A percentile compares a stretch with the other conserved stretches of the same genome.
phyloP scores from a whole-genome alignment of 2,113 vertebrate genomes.

The Bubo scandiacus region DNA sequence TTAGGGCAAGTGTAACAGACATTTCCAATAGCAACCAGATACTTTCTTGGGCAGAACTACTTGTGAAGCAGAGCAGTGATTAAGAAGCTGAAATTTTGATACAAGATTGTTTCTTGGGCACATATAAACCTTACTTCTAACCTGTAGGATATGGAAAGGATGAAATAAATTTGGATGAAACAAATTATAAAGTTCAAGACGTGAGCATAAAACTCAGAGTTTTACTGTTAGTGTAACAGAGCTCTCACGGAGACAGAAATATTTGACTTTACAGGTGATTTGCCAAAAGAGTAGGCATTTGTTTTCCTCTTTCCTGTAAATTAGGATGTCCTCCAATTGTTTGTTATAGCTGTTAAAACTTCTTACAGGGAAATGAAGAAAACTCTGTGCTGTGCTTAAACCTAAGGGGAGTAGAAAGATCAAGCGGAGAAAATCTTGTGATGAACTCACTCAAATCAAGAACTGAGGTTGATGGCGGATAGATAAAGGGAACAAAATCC shows the following conservation, averaged over 20 bases:
- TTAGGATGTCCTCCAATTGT: background rate
- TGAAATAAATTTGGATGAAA: background rate
- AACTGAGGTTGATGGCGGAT: background rate
- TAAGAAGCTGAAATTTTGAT: background rate
- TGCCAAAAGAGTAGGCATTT: background rate
- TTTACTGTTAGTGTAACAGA: background rate
- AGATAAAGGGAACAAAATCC: background rate
- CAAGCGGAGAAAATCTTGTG: background rate
- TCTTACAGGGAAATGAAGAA: background rate
- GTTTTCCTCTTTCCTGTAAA: background rate
- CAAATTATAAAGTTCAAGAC: background rate
- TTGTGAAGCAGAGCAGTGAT: background rate
- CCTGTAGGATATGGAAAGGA: background rate
- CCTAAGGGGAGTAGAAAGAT: background rate
- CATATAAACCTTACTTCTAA: background rate
- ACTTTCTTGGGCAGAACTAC: background rate
- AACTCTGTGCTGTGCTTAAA: background rate
- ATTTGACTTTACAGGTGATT: background rate
- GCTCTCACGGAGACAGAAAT: background rate
- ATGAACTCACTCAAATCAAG: background rate
- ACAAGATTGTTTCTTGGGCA: background rate
- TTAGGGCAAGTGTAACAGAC: background rate
- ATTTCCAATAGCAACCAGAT: too few species aligned
- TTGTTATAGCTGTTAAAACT: background rate
- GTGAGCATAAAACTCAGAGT: background rate